Evolutionary conservation across 2,797 vertebrate species (phyloP), one percentile per base, ranked within the genome.

Genomic region (Setipinna tenuifilis): DNA sequence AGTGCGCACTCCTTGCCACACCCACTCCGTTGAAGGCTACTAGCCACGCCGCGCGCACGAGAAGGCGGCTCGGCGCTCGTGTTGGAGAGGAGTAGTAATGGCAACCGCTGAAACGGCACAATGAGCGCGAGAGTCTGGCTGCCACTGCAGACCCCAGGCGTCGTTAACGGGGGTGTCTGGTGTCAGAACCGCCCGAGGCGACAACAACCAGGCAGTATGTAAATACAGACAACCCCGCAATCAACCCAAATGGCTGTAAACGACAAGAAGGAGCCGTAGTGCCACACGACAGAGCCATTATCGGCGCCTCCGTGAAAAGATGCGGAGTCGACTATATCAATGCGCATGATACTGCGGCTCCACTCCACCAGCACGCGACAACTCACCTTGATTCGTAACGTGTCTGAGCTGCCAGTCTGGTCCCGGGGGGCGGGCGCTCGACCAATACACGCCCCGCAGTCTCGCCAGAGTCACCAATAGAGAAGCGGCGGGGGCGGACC

Each of bases 301-400:
- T 44, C 71, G 17, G 71, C 35, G 71, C 71, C 31, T 78, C 35
- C 31, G 71, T 21, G 35, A 91, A 92, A 93, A 94, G 93, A 91
- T 88, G 92, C 92, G 92, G 91, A 92, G 91, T 87, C 93, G 90
- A 91, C 92, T 90, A 92, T 90, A 92, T 96, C 97, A 98, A 93
- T 99, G 98, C 98, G 98, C 98, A 99, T 98, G 97, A 98, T 97
- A 97, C 98, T 99, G 98, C 98, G 97, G 97, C 94, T 97, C 96
- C 92, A 93, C 95, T 93, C 95, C 96, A 93, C 94, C 93, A 92
- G 95, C 95, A 95, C 97, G 95, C 96, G 96, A 95, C 98, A 98
- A 97, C 98, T 97, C 97, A 98, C 97, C 97, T 98, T 98, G 97
- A 97, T 96, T 95, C 94, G 93, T 92, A 94, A 93, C 93, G 71